Evolutionary conservation across 2,888 invertebrate genomes (phyloP).

Genomic region (Coremacera marginata): DNA sequence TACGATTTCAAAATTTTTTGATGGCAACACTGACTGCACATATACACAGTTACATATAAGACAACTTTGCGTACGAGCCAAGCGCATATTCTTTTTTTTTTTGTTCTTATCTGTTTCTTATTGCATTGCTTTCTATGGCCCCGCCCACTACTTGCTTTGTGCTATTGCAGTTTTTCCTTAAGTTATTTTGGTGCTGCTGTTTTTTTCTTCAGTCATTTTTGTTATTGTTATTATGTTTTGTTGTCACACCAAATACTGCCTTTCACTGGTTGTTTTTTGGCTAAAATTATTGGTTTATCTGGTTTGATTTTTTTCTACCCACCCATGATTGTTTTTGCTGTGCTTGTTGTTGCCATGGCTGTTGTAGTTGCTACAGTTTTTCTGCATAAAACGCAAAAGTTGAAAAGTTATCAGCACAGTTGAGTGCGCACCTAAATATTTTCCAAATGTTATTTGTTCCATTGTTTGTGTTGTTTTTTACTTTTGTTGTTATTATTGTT

Average conservation of each 20-base stretch:
- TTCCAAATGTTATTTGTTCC: background rate
- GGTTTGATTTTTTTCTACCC: background rate
- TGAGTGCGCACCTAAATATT: background rate
- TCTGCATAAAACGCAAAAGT: background rate
- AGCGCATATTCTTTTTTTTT: too few species aligned
- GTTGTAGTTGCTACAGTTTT: background rate
- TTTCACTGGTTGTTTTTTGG: background rate
- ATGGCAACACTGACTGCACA: too few species aligned
- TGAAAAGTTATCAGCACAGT: constrained; percentile 19
- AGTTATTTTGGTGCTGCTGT: too few species aligned
- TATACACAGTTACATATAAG: too few species aligned
- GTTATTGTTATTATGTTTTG: background rate
- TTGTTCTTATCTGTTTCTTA: too few species aligned
- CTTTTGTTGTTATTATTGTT: background rate
- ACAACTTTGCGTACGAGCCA: too few species aligned
- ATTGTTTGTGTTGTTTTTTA: too few species aligned
- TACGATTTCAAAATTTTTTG: too few species aligned
- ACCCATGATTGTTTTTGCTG: background rate
- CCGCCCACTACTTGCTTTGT: too few species aligned
- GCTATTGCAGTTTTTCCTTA: too few species aligned
- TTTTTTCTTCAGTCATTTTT: background rate
- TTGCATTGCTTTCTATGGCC: too few species aligned
- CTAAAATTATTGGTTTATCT: background rate
- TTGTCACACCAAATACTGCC: background rate
- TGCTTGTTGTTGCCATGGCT: constrained; percentile 17